These are phyloP conservation scores for Aphodius granarius DNA, from an alignment of 2,888 invertebrate genomes.

Conservation along the genomic window DNA sequence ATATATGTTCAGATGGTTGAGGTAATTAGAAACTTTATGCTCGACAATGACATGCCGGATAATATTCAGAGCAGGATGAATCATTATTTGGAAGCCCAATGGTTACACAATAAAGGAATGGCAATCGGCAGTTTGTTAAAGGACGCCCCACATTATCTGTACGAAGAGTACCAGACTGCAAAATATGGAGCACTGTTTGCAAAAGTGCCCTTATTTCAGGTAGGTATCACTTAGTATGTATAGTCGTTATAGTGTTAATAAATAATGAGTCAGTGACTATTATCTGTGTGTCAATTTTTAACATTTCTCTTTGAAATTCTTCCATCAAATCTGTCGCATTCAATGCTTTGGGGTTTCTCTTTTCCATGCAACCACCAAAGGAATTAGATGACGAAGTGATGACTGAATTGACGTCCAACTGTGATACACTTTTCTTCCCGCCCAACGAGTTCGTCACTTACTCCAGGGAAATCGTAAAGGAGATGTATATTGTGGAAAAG, in stretches of 20 bases:
- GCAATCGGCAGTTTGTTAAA: conserved; percentile 30
- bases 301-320: not conserved
- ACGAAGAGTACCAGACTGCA: conserved; percentile 29
- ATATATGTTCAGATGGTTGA: conserved; percentile 33
- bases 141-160: conserved; percentile 33
- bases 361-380: conserved; percentile 8
- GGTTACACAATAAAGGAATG: conserved; percentile 35
- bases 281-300: not conserved
- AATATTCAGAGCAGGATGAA: conserved; percentile 32
- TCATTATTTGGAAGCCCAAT: conserved; percentile 35
- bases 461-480: conserved; percentile 34
- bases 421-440: conserved; percentile 30
- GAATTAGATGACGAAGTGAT: conserved; percentile 29
- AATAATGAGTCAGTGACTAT: not conserved
- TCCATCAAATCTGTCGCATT: too few species aligned
- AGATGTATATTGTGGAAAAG: conserved; percentile 37
- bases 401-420: conserved; percentile 27
- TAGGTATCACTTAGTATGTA: conserved; percentile 20
- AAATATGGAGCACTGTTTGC: conserved; percentile 27
- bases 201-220: conserved; percentile 36
- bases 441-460: conserved; percentile 37
- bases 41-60: conserved; percentile 30
- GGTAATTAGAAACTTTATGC: conserved; percentile 35
- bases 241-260: not conserved
- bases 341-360: not conserved